Evolutionary conservation across 23 tunicate species (phyloP).

Genomic region (Halocynthia aurantium): DNA sequence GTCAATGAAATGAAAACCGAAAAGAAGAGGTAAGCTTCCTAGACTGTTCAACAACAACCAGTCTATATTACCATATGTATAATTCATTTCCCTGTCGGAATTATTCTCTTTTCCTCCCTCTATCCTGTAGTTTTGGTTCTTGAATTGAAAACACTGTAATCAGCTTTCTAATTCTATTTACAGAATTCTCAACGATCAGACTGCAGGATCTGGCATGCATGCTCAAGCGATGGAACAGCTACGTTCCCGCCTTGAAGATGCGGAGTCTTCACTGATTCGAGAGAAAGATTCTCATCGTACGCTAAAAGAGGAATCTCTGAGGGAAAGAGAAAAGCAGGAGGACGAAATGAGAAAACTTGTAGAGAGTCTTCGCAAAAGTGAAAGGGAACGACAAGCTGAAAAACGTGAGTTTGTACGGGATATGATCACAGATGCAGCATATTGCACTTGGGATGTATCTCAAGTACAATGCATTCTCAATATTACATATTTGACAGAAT

Average conservation of each 20-base stretch:
- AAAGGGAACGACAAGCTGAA: constrained; percentile 50
- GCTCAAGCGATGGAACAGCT: constrained; percentile 74
- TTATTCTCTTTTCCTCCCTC: not conserved
- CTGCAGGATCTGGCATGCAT: constrained; percentile 86
- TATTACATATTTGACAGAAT: too few relatives aligned
- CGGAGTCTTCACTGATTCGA: constrained; percentile 37
- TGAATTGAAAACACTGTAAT: constrained; percentile 32
- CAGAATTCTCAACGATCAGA: constrained; percentile 53
- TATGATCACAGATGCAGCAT: too few relatives aligned
- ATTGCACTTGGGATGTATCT: not conserved
- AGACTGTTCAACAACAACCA: too few relatives aligned
- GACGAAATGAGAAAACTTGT: constrained; percentile 59
- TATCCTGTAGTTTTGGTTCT: not conserved
- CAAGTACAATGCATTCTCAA: not conserved
- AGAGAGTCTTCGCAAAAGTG: constrained; percentile 57
- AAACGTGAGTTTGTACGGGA: constrained; percentile 40
- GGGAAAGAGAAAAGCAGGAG: constrained; percentile 34
- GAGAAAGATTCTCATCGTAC: constrained; percentile 42
- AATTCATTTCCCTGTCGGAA: not conserved
- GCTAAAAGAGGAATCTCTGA: constrained; percentile 38
- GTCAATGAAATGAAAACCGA: constrained; percentile 4
- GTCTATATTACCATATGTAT: too few relatives aligned
- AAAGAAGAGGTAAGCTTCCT: not conserved
- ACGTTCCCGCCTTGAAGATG: constrained; percentile 51
- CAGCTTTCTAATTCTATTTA: constrained; percentile 11